Base-by-base conservation (phyloP, 2,888 invertebrate genomes). In the Capitulum mitella region DNA sequence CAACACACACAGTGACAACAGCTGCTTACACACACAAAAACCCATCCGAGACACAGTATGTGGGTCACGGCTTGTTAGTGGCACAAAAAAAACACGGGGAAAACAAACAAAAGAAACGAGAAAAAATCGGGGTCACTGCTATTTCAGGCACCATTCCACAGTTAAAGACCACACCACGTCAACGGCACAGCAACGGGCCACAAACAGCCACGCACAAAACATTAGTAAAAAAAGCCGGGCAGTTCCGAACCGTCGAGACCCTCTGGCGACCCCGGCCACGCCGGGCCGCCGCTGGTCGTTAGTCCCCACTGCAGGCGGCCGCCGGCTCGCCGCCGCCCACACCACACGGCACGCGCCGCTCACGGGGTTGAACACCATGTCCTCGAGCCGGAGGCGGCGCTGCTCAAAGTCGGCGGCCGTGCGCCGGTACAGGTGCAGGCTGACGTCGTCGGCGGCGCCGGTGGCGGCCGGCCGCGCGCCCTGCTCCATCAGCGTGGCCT, bases 391-490 rank as follows among this genome's bases (percentile, higher is more conserved):
- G 12, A 46, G 16, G 14, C 75, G n/a, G 46, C 75, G 75, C 46
- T 76, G 75, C 86, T 91, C 91, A 87, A 94, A 94, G 85, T 92
- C 90, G 14, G 93, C 92, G 29, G 94, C 94, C 79, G 91, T 92
- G 86, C 93, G 93, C 78, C 94, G 89, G 86, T 94, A 95, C 84
- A 94, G 89, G 86, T 92, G 93, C 84, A 94, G 89, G 43, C 93
- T 46, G 46, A 40, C 29, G 75, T 76, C 70, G 22, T 70, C 75
- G 6, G 14, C 26, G 3, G 74, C 19, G 40, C 22, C 40, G 19
- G 34, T 19, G 19, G 14, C 32, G 10, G 22, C 37, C 6, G 37
- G 22, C 22, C 70, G 5, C 22, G 37, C 70, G 5, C 40, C 40
- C 37, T 8, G 16, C 70, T 70, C 70, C 70, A 70, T 70, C 70